These are phyloP conservation scores for Caenorhabditis sp. DNA, from an alignment of 2,888 invertebrate genomes.

Conservation along the genomic window DNA sequence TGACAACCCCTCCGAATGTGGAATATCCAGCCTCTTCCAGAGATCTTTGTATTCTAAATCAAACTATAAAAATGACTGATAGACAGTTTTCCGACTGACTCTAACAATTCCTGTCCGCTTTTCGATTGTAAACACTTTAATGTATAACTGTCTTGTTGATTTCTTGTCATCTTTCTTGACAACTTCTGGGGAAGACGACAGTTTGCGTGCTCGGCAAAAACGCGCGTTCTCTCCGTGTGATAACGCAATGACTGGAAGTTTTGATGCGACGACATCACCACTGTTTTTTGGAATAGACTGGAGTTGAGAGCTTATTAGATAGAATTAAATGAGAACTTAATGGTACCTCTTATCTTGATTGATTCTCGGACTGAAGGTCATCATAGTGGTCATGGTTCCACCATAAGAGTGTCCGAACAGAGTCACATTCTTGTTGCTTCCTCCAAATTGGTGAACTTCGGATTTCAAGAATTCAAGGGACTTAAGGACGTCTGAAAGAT, in stretches of 20 bases:
- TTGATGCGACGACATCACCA: constrained; percentile 45
- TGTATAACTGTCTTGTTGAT: constrained; percentile 33
- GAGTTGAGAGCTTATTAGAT: not conserved
- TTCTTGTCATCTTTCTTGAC: constrained; percentile 20
- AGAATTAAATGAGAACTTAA: not conserved
- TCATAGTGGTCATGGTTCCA: constrained; percentile 23
- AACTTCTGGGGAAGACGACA: not conserved
- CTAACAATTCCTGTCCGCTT: constrained; percentile 31
- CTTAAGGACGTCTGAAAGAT: constrained; percentile 50
- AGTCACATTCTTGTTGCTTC: constrained; percentile 49
- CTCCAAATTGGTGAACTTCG: constrained; percentile 62
- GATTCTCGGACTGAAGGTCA: constrained; percentile 21
- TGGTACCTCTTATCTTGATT: constrained; percentile 9
- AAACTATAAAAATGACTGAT: constrained; percentile 18
- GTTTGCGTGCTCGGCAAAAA: constrained; percentile 40
- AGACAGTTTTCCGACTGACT: constrained; percentile 1
- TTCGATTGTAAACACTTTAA: constrained; percentile 52
- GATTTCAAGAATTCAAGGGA: constrained; percentile 57
- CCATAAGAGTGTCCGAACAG: constrained; percentile 65
- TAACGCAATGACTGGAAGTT: not conserved
- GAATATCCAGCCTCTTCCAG: constrained; percentile 56
- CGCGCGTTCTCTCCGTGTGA: constrained; percentile 21
- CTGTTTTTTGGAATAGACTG: constrained; percentile 58
- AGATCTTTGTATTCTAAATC: constrained; percentile 47
- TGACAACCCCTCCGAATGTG: constrained; percentile 8